phyloP scores from a whole-genome alignment of 2,113 vertebrate species.

The Triplophysa dalaica region DNA sequence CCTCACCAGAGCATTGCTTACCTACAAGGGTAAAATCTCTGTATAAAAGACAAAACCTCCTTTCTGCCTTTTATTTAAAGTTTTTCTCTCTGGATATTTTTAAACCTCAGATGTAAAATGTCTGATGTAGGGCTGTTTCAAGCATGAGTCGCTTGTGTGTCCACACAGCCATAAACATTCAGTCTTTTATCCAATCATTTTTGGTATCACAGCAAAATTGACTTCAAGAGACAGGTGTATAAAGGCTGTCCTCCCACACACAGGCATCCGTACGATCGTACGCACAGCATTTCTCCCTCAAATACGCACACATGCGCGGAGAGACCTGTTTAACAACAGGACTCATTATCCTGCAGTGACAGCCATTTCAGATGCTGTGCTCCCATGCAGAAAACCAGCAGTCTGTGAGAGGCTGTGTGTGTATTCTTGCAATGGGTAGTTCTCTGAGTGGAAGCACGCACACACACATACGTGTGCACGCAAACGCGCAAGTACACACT shows the following conservation, averaged over 20 bases:
- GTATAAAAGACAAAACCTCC: neutral
- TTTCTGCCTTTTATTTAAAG: neutral
- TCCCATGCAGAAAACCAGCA: constrained; percentile 43
- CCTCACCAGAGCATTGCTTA: neutral
- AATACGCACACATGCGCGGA: constrained; percentile 40
- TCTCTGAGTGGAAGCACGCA: constrained; percentile 27
- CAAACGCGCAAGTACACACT: constrained; percentile 17
- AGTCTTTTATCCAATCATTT: constrained; percentile 13
- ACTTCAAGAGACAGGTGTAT: constrained; percentile 25
- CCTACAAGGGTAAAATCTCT: neutral
- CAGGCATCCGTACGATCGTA: constrained; percentile 23
- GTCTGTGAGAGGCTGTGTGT: constrained; percentile 48
- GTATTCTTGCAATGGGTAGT: constrained; percentile 48
- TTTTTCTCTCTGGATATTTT: neutral
- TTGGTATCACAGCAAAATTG: constrained; percentile 20
- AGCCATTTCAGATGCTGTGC: constrained; percentile 47
- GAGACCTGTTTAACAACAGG: constrained; percentile 35
- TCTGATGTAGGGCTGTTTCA: neutral
- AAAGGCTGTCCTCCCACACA: constrained; percentile 31
- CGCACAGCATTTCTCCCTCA: constrained; percentile 12
- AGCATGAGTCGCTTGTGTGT: neutral
- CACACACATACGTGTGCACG: constrained; percentile 16
- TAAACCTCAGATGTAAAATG: constrained; percentile 7
- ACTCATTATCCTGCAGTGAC: constrained; percentile 52
- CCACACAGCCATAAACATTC: neutral